Evolutionary conservation across 2,888 invertebrate genomes (phyloP).

Genomic region (Tenthredo scrophulariae): DNA sequence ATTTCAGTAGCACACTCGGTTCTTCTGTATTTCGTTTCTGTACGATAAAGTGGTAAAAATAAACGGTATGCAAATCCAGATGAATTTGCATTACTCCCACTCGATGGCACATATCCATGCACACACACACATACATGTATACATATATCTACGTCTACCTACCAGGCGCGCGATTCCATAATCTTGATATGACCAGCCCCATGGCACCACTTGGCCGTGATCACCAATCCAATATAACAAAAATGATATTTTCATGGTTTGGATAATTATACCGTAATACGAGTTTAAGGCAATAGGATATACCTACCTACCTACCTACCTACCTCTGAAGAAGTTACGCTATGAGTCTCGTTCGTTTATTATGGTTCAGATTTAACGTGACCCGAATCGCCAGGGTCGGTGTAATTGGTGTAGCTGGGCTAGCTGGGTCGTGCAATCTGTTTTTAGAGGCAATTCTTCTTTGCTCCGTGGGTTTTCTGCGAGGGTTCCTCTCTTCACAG

Average conservation of each 20-base stretch:
- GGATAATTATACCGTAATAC: not conserved
- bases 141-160: not conserved
- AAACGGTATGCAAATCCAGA: slow-evolving; percentile 29
- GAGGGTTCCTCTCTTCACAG: slow-evolving; percentile 30
- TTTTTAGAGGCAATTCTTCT: slow-evolving; percentile 56
- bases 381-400: slow-evolving; percentile 7
- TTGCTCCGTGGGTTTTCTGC: slow-evolving; percentile 8
- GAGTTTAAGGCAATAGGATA: not conserved
- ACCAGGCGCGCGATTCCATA: not conserved
- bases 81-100: slow-evolving; percentile 21
- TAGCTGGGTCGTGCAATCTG: slow-evolving; percentile 52
- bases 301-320: not conserved
- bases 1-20: slow-evolving; percentile 19
- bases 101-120: not conserved
- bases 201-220: not conserved
- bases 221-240: not conserved
- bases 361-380: slow-evolving; percentile 29
- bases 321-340: not conserved
- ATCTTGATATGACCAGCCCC: slow-evolving; percentile 18
- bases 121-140: not conserved
- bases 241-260: not conserved
- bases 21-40: not conserved
- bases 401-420: slow-evolving; percentile 45
- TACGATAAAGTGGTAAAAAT: slow-evolving; percentile 19
- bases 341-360: slow-evolving; percentile 9